Evolutionary conservation across 2,113 vertebrate genomes (phyloP).

Genomic region (Heloderma charlesbogerti): DNA sequence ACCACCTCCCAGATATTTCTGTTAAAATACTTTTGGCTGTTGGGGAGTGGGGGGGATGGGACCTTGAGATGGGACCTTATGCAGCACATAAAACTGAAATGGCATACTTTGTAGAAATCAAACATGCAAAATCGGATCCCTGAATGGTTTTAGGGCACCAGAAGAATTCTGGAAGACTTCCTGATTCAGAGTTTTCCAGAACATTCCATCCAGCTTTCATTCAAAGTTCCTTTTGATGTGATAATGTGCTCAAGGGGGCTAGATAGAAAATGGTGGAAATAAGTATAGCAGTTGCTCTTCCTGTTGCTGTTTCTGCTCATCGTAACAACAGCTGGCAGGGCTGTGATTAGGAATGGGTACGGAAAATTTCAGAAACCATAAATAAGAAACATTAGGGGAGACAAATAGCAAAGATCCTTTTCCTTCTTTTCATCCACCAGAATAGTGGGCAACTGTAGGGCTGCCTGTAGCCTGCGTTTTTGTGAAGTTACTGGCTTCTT

Average conservation of each 20-base stretch:
- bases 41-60: background rate
- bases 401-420: background rate
- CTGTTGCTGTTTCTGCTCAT: slow-evolving; percentile 3
- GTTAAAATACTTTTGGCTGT: background rate
- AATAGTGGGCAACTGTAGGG: background rate
- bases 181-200: background rate
- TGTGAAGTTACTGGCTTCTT: background rate
- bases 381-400: background rate
- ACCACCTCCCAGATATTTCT: background rate
- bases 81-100: background rate
- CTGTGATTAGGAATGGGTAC: slow-evolving; percentile 1
- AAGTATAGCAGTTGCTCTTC: background rate
- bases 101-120: background rate
- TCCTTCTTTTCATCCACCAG: too few species aligned
- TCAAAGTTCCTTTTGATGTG: background rate
- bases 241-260: background rate
- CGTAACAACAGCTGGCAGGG: background rate
- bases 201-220: background rate
- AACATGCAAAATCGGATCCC: background rate
- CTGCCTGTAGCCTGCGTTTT: background rate
- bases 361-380: background rate
- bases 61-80: background rate
- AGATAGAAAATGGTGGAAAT: background rate
- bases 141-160: background rate
- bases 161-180: background rate